Evolutionary conservation across 2,113 vertebrate genomes (phyloP), one percentile per base, ranked within the genome.

Genomic region (Sciurus niger): DNA sequence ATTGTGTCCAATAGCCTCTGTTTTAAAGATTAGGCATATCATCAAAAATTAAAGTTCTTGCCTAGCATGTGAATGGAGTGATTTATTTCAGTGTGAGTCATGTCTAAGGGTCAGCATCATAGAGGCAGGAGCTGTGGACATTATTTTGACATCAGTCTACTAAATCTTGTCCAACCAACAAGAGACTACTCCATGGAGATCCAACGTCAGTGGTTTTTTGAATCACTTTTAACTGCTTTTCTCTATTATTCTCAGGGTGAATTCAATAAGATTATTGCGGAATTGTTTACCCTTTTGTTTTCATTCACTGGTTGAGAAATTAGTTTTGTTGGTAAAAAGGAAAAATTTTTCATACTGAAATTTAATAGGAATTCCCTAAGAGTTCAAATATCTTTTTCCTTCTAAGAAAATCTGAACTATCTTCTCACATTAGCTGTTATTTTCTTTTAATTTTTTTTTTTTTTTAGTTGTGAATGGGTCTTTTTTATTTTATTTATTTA

Each of bases 251-350:
- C 30, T 76, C 12, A 53, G 63, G 55, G 17, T 37, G 65, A 87
- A 48, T 80, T 46, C 40, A 28, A 18, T 46, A 24, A 32, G 46
- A 73, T 85, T 53, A 84, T 4, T 55, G 89, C 32, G 51, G 60
- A 94, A 46, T 28, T 86, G 2, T 65, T 37, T 22, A 89, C 55
- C 10, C 4, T 85, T 86, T 48, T 34, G 2, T 79, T 94, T 90
- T 84, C 24, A 84, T 90, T 95, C 7, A 25, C 4, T 90, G 4
- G 6, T 20, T 96, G 90, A 37, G 60, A 96, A 86, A 1, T 74
- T 83, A 94, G 28, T 4, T 91, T 76, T 82, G 93, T 48, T 32
- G 12, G 60, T 1, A 82, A 11, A 84, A 4, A 37, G 86, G 77
- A 77, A 96, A n/a, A 6, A 55, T 2, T 25, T 0, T 30, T 25